Evolutionary conservation across 64 coral and sea anemone genomes (phyloP), one percentile per base, ranked within the genome.

Genomic region (Pocillopora verrucosa): DNA sequence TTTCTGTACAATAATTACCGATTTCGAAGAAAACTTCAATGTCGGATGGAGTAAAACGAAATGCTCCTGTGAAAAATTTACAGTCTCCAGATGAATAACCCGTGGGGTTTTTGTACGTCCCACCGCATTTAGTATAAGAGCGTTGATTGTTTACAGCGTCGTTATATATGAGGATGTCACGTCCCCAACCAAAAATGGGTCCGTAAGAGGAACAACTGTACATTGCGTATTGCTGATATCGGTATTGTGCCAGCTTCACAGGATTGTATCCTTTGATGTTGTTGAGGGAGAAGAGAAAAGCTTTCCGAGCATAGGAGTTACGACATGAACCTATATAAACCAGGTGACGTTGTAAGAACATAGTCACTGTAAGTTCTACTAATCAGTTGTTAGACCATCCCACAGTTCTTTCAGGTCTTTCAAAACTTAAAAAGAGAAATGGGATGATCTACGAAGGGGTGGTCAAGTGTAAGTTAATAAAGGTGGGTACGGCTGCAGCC

Each of bases 11-110:
- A 45, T 45, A 45, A 45, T 45, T 45, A 45, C 41, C 67, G 22
- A 70, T 70, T 86, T 86, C 83, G 14, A 72, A 73, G 64, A 86
- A 86, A 0, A 86, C 83, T 61, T 82, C 79, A 57, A 82, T 34
- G 59, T 82, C 79, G 24, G 34, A 61, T 17, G 79, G 79, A 24
- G 58, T 57, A 77, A 77, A 26, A 13, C 6, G 38, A 57, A 19
- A 10, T 22, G 13, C 64, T 16, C 79, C 59, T 15, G 58, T 57
- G 20, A 60, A 22, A 57, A 80, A 45, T 6, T 6, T 6, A 45
- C 41, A 45, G 41, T 45, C 6, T 6, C 2, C 2, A 6, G 2
- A 10, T 34, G 9, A 12, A 13, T 82, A 63, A 1, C 79, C 63
- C 25, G 65, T 1, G 19, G 67, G 83, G 22, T 24, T 15, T 0